Percentiles rank a stretch among this genome's conserved stretches.
These are phyloP conservation scores for Apamea crenata DNA, from an alignment of 2,888 invertebrate species.

Conservation along the genomic window DNA sequence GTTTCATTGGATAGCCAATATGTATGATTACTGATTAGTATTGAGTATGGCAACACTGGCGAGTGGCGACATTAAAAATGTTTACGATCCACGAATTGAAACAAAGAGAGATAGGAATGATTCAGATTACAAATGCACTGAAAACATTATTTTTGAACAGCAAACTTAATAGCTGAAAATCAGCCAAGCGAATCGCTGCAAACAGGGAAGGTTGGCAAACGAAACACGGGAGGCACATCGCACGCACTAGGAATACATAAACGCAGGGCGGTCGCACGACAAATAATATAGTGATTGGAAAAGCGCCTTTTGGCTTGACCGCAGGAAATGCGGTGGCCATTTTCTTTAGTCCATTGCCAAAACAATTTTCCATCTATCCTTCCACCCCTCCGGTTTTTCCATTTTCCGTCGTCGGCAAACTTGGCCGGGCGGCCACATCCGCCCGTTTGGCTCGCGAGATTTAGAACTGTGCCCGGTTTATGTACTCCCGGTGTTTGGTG, in stretches of 20 bases:
- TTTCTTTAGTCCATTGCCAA: constrained; percentile 89
- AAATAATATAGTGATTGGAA: constrained; percentile 82
- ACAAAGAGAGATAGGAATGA: not conserved
- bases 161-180: constrained; percentile 61
- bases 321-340: constrained; percentile 82
- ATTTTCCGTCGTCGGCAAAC: constrained; percentile 83
- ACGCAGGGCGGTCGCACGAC: constrained; percentile 71
- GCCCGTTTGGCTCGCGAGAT: constrained; percentile 76
- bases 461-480: constrained; percentile 75
- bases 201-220: constrained; percentile 65
- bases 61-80: not conserved
- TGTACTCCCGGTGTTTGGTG: constrained; percentile 63
- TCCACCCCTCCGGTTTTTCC: constrained; percentile 77
- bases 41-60: not conserved
- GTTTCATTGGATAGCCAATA: constrained; percentile 7
- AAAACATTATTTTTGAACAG: constrained; percentile 44
- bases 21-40: constrained; percentile 38
- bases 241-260: constrained; percentile 81
- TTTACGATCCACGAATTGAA: not conserved
- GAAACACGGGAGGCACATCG: constrained; percentile 60
- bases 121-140: not conserved
- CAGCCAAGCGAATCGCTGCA: constrained; percentile 59
- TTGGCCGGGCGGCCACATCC: constrained; percentile 79
- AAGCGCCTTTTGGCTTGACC: constrained; percentile 79
- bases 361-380: constrained; percentile 80